These are phyloP conservation scores for Podargus strigoides DNA, from an alignment of 2,797 vertebrate genomes.

Conservation along the genomic window DNA sequence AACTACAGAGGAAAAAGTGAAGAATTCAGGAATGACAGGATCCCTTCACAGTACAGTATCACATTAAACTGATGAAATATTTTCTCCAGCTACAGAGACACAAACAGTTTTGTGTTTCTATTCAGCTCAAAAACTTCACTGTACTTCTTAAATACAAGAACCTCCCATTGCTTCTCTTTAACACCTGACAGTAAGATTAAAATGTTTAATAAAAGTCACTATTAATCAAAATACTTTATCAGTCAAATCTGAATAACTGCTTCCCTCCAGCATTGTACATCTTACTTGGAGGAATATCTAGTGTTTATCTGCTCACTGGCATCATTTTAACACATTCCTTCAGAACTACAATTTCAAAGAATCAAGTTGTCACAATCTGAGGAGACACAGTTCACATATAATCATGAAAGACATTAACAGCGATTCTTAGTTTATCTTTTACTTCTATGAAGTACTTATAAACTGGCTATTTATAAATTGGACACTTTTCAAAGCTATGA, in stretches of 20 bases:
- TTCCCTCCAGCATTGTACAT: accelerated
- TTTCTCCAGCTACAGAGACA: neutral
- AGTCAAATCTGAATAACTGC: neutral
- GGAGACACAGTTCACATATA: neutral
- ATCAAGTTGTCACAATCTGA: neutral
- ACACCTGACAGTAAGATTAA: neutral
- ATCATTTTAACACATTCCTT: neutral
- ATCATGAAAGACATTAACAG: neutral
- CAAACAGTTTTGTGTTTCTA: neutral
- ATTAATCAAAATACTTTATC: neutral
- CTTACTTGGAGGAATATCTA: neutral
- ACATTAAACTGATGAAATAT: neutral
- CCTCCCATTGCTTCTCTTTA: neutral
- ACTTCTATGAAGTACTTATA: neutral
- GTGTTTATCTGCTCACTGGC: neutral
- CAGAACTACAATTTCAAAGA: neutral
- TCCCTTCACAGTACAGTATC: neutral
- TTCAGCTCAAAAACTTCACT: neutral
- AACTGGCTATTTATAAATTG: neutral
- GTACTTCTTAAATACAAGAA: neutral
- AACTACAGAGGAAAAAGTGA: neutral
- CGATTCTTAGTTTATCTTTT: neutral
- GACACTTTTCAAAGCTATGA: neutral
- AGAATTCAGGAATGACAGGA: neutral
- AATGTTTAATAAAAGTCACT: neutral